Evolutionary conservation across 2,113 vertebrate species (phyloP).

Genomic region (Leptobrachium ailaonicum): DNA sequence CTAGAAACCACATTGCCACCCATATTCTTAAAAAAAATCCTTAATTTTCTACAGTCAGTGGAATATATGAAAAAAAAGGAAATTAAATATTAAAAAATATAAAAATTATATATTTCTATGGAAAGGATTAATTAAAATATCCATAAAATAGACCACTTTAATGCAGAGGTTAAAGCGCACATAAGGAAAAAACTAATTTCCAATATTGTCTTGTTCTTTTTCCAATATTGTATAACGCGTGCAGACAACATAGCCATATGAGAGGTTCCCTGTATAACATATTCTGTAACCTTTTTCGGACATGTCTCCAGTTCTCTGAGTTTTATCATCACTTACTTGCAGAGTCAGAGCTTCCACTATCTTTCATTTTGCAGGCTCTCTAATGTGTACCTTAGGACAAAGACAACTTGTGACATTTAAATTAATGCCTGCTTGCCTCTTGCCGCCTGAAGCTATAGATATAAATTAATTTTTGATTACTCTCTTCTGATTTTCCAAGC

Average conservation of each 20-base stretch:
- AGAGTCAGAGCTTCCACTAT: slow-evolving; percentile 41
- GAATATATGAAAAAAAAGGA: too few relatives aligned
- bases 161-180: too few relatives aligned
- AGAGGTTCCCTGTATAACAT: slow-evolving; percentile 12
- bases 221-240: too few relatives aligned
- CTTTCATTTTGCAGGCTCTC: slow-evolving; percentile 45
- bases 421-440: slow-evolving; percentile 46
- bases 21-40: too few relatives aligned
- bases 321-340: slow-evolving; percentile 44
- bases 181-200: too few relatives aligned
- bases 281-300: slow-evolving; percentile 30
- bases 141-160: too few relatives aligned
- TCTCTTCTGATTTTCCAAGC: slow-evolving; percentile 46
- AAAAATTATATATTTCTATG: too few relatives aligned
- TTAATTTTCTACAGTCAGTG: too few relatives aligned
- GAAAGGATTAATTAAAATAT: too few relatives aligned
- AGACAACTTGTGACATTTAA: slow-evolving; percentile 51
- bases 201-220: too few relatives aligned
- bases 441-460: slow-evolving; percentile 44
- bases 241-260: neutral
- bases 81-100: too few relatives aligned
- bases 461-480: slow-evolving; percentile 50
- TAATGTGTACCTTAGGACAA: slow-evolving; percentile 49
- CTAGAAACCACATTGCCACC: too few relatives aligned
- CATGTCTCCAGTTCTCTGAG: slow-evolving; percentile 18